phyloP scores from a whole-genome alignment of 2,113 vertebrate species.

The Tupaia chinensis region DNA sequence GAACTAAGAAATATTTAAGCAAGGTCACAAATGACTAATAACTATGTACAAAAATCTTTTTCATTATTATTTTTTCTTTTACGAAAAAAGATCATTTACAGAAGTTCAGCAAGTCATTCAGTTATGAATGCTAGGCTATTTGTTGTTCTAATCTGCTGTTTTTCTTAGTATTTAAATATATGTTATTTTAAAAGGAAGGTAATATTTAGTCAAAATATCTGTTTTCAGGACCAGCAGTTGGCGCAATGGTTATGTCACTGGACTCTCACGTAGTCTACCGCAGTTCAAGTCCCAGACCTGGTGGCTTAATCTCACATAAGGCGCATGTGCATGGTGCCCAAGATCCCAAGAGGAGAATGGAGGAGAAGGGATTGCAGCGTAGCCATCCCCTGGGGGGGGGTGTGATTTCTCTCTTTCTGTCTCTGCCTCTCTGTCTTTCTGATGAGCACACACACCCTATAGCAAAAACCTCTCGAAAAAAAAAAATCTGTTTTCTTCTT shows the following conservation, averaged over 20 bases:
- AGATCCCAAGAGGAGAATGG: too few relatives aligned
- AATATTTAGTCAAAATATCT: slow-evolving; percentile 53
- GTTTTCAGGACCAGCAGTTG: too few relatives aligned
- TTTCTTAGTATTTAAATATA: slow-evolving; percentile 73
- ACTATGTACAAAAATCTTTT: slow-evolving; percentile 82
- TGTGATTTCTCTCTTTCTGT: too few relatives aligned
- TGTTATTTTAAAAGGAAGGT: slow-evolving; percentile 68
- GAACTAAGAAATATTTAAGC: slow-evolving; percentile 79
- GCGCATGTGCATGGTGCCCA: too few relatives aligned
- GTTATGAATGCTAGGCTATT: slow-evolving; percentile 81
- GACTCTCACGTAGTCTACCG: too few relatives aligned
- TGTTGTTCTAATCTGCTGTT: slow-evolving; percentile 77
- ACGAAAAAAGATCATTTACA: slow-evolving; percentile 81
- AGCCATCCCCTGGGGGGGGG: too few relatives aligned
- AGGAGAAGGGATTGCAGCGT: too few relatives aligned
- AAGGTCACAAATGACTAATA: slow-evolving; percentile 83
- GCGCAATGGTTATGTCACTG: too few relatives aligned
- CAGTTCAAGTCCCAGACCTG: too few relatives aligned
- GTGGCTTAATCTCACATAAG: too few relatives aligned
- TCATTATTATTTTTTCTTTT: slow-evolving; percentile 72
- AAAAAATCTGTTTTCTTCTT: slow-evolving; percentile 53
- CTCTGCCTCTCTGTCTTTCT: too few relatives aligned
- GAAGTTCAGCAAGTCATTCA: slow-evolving; percentile 77
- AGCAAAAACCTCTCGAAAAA: neutral
- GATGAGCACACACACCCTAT: too few relatives aligned